These are phyloP conservation scores for Andricus quercusramuli DNA, from an alignment of 2,888 invertebrate genomes.

Conservation along the genomic window DNA sequence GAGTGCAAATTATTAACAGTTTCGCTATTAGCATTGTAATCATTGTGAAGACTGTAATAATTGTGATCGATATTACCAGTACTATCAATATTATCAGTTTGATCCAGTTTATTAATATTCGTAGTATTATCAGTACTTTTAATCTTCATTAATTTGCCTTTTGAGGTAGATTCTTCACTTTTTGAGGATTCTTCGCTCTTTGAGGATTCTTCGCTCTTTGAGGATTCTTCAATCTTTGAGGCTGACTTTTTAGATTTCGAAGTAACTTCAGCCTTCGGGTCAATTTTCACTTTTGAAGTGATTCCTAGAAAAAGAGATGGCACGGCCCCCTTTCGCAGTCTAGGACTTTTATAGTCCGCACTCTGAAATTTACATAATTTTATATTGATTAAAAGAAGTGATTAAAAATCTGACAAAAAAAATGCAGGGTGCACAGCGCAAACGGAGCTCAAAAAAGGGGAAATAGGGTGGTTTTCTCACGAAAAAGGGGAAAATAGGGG, in stretches of 20 bases:
- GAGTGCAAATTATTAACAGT: background rate
- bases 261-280: background rate
- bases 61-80: background rate
- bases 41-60: background rate
- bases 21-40: background rate
- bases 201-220: too few species aligned
- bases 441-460: too few species aligned
- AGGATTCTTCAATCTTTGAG: background rate
- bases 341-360: constrained; percentile 16
- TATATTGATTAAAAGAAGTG: too few species aligned
- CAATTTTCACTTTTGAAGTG: background rate
- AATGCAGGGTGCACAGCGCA: too few species aligned
- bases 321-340: background rate
- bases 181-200: background rate
- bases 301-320: background rate
- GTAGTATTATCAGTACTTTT: background rate
- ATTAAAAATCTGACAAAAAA: too few species aligned
- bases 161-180: background rate
- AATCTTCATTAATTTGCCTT: background rate
- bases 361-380: background rate
- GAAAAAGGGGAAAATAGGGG: too few species aligned
- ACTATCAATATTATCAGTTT: background rate
- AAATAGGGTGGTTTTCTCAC: too few species aligned
- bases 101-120: background rate
- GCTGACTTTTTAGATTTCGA: background rate